phyloP scores from a whole-genome alignment of 1,140 invertebrate species.

The Trachelipus rathkii region DNA sequence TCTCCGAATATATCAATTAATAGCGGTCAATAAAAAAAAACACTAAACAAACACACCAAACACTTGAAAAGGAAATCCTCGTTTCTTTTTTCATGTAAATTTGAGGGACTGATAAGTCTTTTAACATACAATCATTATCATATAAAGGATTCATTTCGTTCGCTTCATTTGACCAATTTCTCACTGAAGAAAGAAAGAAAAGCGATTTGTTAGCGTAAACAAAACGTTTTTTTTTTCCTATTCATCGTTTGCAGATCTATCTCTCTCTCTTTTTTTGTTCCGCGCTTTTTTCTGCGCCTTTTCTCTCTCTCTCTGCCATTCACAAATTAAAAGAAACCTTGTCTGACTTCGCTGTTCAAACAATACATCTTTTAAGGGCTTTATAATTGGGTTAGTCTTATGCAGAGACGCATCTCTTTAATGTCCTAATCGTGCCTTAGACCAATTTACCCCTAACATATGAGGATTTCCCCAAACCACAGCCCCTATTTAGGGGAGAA shows the following conservation, averaged over 20 bases:
- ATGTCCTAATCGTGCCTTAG: not conserved
- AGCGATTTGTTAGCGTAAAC: no score
- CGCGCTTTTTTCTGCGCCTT: not conserved
- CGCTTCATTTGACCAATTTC: not conserved
- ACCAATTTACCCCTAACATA: constrained; percentile 8
- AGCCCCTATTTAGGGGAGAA: not conserved
- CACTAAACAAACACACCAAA: no score
- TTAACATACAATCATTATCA: not conserved
- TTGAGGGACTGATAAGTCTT: no score
- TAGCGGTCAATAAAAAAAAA: no score
- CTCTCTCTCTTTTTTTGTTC: not conserved
- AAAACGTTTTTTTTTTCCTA: no score
- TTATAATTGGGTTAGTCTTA: constrained; percentile 3
- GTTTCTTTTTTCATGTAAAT: no score
- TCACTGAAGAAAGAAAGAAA: not conserved
- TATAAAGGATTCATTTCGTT: not conserved
- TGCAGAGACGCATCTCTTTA: not conserved
- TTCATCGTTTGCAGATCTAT: not conserved
- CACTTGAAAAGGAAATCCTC: no score
- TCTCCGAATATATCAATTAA: no score
- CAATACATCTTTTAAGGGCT: not conserved
- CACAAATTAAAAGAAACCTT: not conserved
- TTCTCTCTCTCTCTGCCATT: not conserved
- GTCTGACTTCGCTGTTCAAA: not conserved
- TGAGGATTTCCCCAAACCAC: not conserved